Conservation (phyloP, 2,797 vertebrate genomes). For the Smutsia gigantea region DNA sequence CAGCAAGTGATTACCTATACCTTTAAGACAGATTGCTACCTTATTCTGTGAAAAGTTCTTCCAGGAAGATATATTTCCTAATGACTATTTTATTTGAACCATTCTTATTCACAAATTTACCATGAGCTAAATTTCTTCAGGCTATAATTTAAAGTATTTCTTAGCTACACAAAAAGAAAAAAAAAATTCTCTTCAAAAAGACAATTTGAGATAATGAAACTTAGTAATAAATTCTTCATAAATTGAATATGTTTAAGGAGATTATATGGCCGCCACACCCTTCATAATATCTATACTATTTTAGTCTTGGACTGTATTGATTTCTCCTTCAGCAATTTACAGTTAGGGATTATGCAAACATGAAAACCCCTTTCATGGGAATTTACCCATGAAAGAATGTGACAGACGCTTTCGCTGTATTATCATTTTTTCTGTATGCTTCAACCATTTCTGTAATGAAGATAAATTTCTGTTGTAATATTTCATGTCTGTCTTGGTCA, state of each 20-base stretch:
- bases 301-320: background rate
- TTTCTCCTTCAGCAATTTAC: background rate
- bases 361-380: background rate
- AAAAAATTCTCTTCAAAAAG: background rate
- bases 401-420: background rate
- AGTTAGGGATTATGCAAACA: background rate
- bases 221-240: background rate
- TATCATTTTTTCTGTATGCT: background rate
- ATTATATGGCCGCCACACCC: background rate
- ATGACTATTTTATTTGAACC: background rate
- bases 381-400: background rate
- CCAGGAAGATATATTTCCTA: background rate
- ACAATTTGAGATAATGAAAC: background rate
- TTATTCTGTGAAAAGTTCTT: background rate
- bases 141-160: background rate
- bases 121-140: background rate
- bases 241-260: background rate
- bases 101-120: constrained; percentile 13
- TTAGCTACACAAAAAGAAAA: background rate
- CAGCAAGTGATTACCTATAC: background rate
- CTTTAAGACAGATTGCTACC: background rate
- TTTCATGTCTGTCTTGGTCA: background rate
- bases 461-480: background rate
- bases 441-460: background rate
- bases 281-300: background rate